Evolutionary conservation across 2,113 vertebrate species (phyloP).

Genomic region (Ibidorhyncha struthersii): DNA sequence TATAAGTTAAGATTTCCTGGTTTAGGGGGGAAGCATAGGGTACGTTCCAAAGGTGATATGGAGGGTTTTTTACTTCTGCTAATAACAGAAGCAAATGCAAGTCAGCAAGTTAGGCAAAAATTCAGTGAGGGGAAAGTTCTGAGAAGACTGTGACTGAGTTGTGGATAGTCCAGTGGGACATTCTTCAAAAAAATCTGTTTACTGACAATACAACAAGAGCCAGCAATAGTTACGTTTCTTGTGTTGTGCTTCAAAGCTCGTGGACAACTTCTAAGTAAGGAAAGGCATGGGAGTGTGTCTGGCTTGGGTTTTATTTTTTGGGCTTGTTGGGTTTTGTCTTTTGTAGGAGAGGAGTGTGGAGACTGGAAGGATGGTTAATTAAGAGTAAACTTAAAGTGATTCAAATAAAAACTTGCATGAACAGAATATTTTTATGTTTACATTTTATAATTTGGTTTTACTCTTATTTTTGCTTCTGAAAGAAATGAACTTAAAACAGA

Average conservation of each 20-base stretch:
- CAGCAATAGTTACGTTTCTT: not conserved
- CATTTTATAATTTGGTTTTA: not conserved
- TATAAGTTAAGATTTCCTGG: not conserved
- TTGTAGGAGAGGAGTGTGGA: not conserved
- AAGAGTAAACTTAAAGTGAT: not conserved
- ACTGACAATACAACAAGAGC: not conserved
- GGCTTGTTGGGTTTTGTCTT: not conserved
- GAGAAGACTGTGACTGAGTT: rapidly evolving
- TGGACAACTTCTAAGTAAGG: not conserved
- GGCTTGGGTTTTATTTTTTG: not conserved
- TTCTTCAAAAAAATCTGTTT: not conserved
- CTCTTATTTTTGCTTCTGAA: not conserved
- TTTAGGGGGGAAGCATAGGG: rapidly evolving
- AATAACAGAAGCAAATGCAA: not conserved
- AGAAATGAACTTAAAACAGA: not conserved
- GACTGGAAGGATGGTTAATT: not conserved
- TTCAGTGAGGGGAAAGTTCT: not conserved
- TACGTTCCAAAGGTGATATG: not conserved
- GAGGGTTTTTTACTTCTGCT: not conserved
- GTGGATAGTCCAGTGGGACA: not conserved
- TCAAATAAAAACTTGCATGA: not conserved
- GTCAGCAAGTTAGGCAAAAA: not conserved
- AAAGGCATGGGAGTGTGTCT: not conserved
- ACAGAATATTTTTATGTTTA: not conserved
- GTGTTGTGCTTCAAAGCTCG: not conserved